Conservation (phyloP, 1,140 invertebrate genomes). For the Pseudobourletiella spinata region DNA sequence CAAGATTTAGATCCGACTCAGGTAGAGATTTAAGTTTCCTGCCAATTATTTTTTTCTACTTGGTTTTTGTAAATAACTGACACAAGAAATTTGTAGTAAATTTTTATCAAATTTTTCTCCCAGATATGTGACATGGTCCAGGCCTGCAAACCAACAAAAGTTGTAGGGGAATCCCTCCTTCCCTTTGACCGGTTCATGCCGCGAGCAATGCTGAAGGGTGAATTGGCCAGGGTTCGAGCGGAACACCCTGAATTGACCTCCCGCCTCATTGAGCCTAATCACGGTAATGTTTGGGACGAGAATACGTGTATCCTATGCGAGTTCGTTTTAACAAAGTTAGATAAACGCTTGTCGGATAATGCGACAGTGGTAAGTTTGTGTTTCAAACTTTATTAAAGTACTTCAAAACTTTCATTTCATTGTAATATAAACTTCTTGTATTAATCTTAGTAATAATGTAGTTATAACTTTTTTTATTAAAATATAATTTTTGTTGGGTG, state of each 20-base stretch:
- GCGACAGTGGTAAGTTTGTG: conserved; percentile 55
- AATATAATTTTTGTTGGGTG: no score
- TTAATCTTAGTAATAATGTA: no score
- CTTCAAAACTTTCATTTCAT: no score
- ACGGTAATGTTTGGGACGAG: neutral
- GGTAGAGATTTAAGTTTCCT: no score
- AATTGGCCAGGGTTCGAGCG: neutral
- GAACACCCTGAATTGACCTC: neutral
- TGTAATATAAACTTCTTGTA: no score
- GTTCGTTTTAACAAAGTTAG: conserved; percentile 58
- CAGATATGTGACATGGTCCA: neutral
- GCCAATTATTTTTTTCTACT: no score
- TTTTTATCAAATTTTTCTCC: no score
- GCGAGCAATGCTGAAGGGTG: conserved; percentile 24
- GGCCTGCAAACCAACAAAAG: conserved; percentile 34
- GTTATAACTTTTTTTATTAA: no score
- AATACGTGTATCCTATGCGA: conserved; percentile 56
- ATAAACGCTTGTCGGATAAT: conserved; percentile 55
- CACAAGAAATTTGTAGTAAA: no score
- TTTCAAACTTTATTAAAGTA: no score
- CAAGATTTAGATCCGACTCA: conserved; percentile 59
- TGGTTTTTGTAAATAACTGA: no score
- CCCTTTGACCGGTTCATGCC: conserved; percentile 50
- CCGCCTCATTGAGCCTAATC: neutral
- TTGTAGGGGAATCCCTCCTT: conserved; percentile 40